These are phyloP conservation scores for zebrafish (Danio rerio) DNA, from an alignment of 2,113 vertebrate genomes.

Conservation along the genomic window GRCz12tu NC_133199.1:12081501-12082000, in stretches of 20 bases:
- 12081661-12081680: conserved; percentile 68
- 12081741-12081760: conserved; percentile 67
- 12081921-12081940: conserved; percentile 3
- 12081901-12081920: neutral
- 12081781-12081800: conserved; percentile 75
- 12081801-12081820: conserved; percentile 67
- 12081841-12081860: conserved; percentile 75
- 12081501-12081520: no score
- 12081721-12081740: conserved; percentile 57
- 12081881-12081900: conserved; percentile 28
- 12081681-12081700: conserved; percentile 66
- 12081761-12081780: conserved; percentile 69
- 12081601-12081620: no score
- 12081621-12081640: conserved; percentile 4
- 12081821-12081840: conserved; percentile 69
- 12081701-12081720: conserved; percentile 52
- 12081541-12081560: no score
- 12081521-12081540: no score
- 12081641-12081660: neutral
- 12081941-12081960: neutral
- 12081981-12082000: conserved; percentile 44
- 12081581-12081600: no score
- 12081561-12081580: no score
- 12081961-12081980: no score
- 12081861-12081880: conserved; percentile 78